Conservation (phyloP, 2,888 invertebrate genomes). For the Ditylenchus weischeri region DNA sequence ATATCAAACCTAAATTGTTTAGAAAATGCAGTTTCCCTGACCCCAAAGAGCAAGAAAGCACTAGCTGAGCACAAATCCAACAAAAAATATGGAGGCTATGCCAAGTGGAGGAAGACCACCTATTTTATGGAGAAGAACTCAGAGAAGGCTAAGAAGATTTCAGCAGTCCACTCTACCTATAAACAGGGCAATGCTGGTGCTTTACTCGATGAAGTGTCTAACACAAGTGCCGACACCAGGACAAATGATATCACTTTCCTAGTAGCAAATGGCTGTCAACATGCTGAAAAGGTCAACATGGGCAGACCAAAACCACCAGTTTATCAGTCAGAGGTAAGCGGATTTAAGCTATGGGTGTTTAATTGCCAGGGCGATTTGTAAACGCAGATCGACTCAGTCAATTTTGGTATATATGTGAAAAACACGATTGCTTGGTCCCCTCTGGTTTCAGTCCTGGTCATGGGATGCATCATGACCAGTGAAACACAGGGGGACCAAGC, state of each 20-base stretch:
- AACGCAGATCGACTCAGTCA: too few species aligned
- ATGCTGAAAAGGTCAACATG: background rate
- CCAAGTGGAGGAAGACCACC: constrained; percentile 7
- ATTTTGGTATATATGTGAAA: too few species aligned
- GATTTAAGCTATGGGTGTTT: too few species aligned
- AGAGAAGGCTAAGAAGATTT: background rate
- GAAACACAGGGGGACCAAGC: too few species aligned
- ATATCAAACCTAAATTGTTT: background rate
- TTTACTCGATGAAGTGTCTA: background rate
- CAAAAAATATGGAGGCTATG: constrained; percentile 10
- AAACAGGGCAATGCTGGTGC: background rate
- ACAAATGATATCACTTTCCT: too few species aligned
- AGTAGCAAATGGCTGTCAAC: background rate
- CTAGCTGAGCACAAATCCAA: background rate
- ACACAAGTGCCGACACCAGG: background rate
- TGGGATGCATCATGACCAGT: too few species aligned
- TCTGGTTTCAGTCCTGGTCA: too few species aligned
- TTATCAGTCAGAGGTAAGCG: too few species aligned
- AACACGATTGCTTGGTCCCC: too few species aligned
- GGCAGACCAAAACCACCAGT: background rate
- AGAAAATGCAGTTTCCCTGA: background rate
- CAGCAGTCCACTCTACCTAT: background rate
- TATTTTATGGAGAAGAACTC: constrained; percentile 14
- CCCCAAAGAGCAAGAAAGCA: background rate
- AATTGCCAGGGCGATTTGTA: too few species aligned